A percentile compares a stretch with the other conserved stretches of the same genome.
Evolutionary conservation across 2,113 vertebrate genomes (phyloP).

Genomic region (Tachycineta bicolor): DNA sequence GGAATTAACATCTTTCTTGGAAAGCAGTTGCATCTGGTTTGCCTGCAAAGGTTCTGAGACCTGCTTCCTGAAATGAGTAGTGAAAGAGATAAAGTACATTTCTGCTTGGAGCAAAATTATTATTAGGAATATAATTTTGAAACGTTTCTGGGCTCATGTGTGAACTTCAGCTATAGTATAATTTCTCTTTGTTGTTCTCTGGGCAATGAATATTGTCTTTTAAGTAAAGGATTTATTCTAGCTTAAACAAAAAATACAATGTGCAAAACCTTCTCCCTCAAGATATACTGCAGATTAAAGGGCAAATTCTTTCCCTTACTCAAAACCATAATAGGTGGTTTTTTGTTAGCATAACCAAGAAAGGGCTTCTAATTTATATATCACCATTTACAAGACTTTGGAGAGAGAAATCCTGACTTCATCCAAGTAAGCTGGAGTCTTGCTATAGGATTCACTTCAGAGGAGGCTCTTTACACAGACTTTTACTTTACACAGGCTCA

Average conservation of each 20-base stretch:
- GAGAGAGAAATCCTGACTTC: not conserved
- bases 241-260: not conserved
- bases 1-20: not conserved
- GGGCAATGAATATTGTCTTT: not conserved
- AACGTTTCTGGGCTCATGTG: not conserved
- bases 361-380: not conserved
- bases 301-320: not conserved
- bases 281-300: not conserved
- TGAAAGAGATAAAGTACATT: not conserved
- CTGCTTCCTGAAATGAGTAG: not conserved
- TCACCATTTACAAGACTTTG: not conserved
- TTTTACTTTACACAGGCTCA: not conserved
- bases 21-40: not conserved
- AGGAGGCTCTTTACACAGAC: not conserved
- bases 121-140: not conserved
- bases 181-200: not conserved
- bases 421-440: not conserved
- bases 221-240: not conserved
- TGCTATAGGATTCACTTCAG: not conserved
- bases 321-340: not conserved
- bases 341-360: not conserved
- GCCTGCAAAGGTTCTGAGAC: not conserved
- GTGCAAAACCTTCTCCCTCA: not conserved
- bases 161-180: not conserved
- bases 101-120: conserved; percentile 22